Evolutionary conservation across 2,797 vertebrate species (phyloP).

Genomic region (Peromyscus melanophrys): DNA sequence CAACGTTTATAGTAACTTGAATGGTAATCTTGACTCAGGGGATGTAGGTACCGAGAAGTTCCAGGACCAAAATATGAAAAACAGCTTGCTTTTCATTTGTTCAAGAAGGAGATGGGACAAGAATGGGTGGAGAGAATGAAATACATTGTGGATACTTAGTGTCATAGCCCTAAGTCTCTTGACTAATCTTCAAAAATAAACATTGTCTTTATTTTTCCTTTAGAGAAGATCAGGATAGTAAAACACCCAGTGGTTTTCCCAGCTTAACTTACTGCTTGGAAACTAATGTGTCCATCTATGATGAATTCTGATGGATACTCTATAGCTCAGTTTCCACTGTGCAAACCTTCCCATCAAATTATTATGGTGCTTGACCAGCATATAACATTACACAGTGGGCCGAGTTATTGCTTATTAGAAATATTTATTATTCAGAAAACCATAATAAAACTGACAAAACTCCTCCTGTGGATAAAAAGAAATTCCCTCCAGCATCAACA

Average conservation of each 20-base stretch:
- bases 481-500: constrained; percentile 2
- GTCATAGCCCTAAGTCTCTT: background rate
- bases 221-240: constrained; percentile 55
- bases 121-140: background rate
- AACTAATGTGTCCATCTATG: constrained; percentile 45
- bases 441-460: constrained; percentile 25
- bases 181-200: constrained; percentile 26
- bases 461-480: background rate
- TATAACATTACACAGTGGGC: background rate
- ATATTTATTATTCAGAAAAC: constrained; percentile 57
- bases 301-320: constrained; percentile 58
- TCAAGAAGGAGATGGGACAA: background rate
- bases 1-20: constrained; percentile 10
- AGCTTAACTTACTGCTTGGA: constrained; percentile 41
- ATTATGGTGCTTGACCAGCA: background rate
- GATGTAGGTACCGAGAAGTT: background rate
- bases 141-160: background rate
- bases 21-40: background rate
- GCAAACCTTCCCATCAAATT: constrained; percentile 7
- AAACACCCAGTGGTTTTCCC: constrained; percentile 8
- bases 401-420: background rate
- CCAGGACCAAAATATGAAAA: constrained; percentile 28
- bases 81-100: background rate
- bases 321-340: constrained; percentile 42
- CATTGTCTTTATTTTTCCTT: constrained; percentile 42